Evolutionary conservation across 2,888 invertebrate genomes (phyloP).

Genomic region (Leptarthrus brevirostris): DNA sequence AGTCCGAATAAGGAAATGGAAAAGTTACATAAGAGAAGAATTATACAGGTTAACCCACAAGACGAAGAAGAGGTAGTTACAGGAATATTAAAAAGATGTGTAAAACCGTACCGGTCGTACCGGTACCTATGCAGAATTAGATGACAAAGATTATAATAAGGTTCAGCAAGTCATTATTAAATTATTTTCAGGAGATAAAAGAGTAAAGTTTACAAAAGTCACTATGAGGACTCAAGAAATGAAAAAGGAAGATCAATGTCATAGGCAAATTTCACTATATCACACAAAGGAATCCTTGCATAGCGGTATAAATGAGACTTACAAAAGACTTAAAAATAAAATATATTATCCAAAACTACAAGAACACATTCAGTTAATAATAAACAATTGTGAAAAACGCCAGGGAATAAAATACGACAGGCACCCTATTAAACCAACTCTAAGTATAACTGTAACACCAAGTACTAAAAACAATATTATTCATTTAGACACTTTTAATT

Average conservation of each 20-base stretch:
- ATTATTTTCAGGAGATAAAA: conserved; percentile 49
- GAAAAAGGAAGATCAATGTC: conserved; percentile 48
- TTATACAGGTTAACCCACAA: conserved; percentile 51
- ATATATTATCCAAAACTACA: conserved; percentile 50
- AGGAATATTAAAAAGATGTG: conserved; percentile 34
- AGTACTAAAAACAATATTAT: conserved; percentile 49
- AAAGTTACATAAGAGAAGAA: conserved; percentile 48
- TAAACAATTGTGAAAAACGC: conserved; percentile 49
- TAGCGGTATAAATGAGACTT: conserved; percentile 51
- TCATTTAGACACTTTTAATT: conserved; percentile 52
- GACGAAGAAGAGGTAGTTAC: conserved; percentile 45
- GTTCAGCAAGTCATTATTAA: conserved; percentile 50
- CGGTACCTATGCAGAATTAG: conserved; percentile 52
- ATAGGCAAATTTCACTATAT: conserved; percentile 51
- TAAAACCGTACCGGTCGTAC: conserved; percentile 47
- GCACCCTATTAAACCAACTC: conserved; percentile 50
- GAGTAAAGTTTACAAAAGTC: conserved; percentile 46
- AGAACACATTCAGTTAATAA: conserved; percentile 53
- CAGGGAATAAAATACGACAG: conserved; percentile 50
- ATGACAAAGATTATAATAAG: conserved; percentile 51
- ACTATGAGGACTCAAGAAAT: conserved; percentile 45
- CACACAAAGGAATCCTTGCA: conserved; percentile 50
- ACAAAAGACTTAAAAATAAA: conserved; percentile 44
- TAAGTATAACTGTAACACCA: conserved; percentile 50
- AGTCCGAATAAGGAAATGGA: conserved; percentile 33